Evolutionary conservation across 2,113 vertebrate species (phyloP).

Genomic region (Clarias macrocephalus): DNA sequence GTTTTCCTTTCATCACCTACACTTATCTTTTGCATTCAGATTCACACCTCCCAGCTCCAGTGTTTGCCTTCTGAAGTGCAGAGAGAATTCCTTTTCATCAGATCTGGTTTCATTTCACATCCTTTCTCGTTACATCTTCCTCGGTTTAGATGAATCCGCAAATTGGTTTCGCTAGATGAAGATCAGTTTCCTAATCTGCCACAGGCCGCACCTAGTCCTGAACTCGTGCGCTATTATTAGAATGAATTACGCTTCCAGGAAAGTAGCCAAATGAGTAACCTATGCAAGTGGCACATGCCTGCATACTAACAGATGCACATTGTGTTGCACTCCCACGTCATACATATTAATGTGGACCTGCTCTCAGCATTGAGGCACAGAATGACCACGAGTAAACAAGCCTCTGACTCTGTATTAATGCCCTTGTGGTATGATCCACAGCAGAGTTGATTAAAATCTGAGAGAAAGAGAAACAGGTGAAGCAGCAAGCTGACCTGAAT

Average conservation of each 20-base stretch:
- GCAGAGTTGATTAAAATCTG: slow-evolving; percentile 18
- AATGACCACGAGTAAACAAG: slow-evolving; percentile 35
- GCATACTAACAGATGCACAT: slow-evolving; percentile 1
- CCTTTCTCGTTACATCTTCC: not conserved
- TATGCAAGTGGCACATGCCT: slow-evolving; percentile 1
- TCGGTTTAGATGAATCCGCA: slow-evolving; percentile 11
- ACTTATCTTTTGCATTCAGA: slow-evolving; percentile 6
- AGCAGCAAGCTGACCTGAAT: slow-evolving; percentile 15
- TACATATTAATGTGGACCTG: slow-evolving; percentile 36
- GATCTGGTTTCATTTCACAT: slow-evolving; percentile 24
- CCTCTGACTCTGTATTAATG: slow-evolving; percentile 22
- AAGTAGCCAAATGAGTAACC: slow-evolving; percentile 10
- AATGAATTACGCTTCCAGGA: slow-evolving; percentile 9
- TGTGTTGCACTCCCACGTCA: not conserved
- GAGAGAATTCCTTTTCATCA: slow-evolving; percentile 5
- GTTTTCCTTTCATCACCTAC: slow-evolving; percentile 23
- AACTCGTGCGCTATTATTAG: not conserved
- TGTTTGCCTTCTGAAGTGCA: slow-evolving; percentile 12
- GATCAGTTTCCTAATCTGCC: slow-evolving; percentile 26
- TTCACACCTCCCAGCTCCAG: slow-evolving; percentile 10
- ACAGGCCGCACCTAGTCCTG: not conserved
- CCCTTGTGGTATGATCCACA: slow-evolving; percentile 21
- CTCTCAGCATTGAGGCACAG: slow-evolving; percentile 23
- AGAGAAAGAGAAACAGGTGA: slow-evolving; percentile 20
- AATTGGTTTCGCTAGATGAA: slow-evolving; percentile 2